Base-by-base conservation (phyloP, 1,140 invertebrate species). In the Ladona fulva region DNA sequence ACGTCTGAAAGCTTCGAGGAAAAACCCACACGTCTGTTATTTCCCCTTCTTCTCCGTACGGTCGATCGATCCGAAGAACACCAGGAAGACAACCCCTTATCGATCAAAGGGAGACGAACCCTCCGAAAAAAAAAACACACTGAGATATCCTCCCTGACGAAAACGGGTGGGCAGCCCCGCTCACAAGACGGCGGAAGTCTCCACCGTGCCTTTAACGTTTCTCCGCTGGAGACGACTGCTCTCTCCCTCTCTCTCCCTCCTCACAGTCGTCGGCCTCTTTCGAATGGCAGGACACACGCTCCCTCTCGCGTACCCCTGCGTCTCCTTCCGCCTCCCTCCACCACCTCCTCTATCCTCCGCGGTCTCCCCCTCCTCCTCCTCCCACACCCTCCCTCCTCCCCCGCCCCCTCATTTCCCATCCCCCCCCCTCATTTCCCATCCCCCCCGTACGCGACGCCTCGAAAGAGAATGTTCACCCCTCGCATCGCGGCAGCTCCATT, bases 401-500 rank as follows among this genome's bases (percentile, higher is more conserved):
- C 52, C 52, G 52, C 52, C n/a, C 52, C 52, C 52, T 16, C 14
- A 5, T 12, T 22, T 12, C 52, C 52, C 52, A 19, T 66, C 52
- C 52, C 52, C 44, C 19, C 44, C 44, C 44, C 44, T 52, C 44
- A 52, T 19, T 52, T 19, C 10, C 44, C 44, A 52, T 19, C 44
- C 44, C 44, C 44, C n/a, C 14, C 1, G 16, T 3, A 3, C 52
- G 52, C 52, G 52, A 66, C 52, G 52, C 52, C 52, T 66, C 52
- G 52, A 3, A 66, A 66, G 52, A 66, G 52, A 66, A 66, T 66
- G 52, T 66, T 66, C 52, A 66, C 52, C 52, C 52, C 52, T 66
- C 52, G 52, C 52, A 16, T 66, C n/a, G 16, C 16, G 52, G n/a
- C n/a, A 5, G 14, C 16, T 12, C 52, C 3, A 66, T 66, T 66